A percentile compares a stretch with the other conserved stretches of the same genome.
These are phyloP conservation scores for Tetheella fluctuosa DNA, from an alignment of 2,888 invertebrate genomes.

Conservation along the genomic window DNA sequence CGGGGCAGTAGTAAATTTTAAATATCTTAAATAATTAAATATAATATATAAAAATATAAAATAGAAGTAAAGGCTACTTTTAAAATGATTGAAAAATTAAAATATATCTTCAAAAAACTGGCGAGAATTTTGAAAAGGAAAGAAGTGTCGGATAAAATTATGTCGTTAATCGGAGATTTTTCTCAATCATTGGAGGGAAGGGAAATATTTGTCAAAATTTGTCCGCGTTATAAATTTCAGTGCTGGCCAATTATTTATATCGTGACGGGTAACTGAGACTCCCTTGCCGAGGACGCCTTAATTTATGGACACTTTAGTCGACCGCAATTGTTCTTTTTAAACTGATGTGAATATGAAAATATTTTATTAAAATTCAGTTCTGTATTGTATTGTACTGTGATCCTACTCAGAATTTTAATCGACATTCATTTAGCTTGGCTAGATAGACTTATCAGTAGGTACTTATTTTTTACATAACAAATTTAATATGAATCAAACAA, in stretches of 20 bases:
- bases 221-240: slow-evolving; percentile 70
- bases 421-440: background rate
- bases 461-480: no score
- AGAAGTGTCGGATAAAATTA: slow-evolving; percentile 15
- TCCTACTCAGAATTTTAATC: background rate
- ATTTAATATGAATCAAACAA: no score
- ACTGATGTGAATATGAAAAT: slow-evolving; percentile 31
- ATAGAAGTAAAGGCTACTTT: no score
- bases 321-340: slow-evolving; percentile 52
- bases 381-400: background rate
- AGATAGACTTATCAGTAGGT: background rate
- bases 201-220: slow-evolving; percentile 70
- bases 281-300: slow-evolving; percentile 63
- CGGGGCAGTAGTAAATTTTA: no score
- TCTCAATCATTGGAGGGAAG: slow-evolving; percentile 36
- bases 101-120: background rate
- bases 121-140: background rate
- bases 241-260: slow-evolving; percentile 73
- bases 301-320: slow-evolving; percentile 71
- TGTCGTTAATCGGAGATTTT: slow-evolving; percentile 40
- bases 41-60: no score
- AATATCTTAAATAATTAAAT: no score
- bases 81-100: background rate
- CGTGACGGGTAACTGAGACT: slow-evolving; percentile 69
- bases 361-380: background rate